Evolutionary conservation across 1,140 invertebrate genomes (phyloP).

Genomic region (Macrocentrus cingulum): DNA sequence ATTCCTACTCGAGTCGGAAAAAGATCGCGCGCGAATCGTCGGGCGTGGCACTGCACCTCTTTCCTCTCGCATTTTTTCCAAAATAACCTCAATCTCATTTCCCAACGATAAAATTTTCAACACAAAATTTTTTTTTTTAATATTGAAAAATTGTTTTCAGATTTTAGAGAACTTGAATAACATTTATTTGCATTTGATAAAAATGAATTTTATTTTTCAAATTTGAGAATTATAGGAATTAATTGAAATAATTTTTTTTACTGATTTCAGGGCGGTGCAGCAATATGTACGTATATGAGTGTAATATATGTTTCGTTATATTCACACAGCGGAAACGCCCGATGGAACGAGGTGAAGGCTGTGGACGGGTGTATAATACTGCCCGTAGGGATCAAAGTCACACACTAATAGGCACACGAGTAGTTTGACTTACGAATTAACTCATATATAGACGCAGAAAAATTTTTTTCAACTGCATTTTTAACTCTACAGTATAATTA

Average conservation of each 20-base stretch:
- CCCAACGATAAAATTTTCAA: no score
- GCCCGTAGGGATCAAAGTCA: conserved; percentile 24
- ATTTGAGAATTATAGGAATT: no score
- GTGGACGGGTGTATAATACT: conserved; percentile 34
- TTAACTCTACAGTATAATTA: no score
- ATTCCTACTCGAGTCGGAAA: no score
- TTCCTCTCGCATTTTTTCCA: not conserved
- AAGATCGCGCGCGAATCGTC: conserved; percentile 8
- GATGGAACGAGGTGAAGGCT: conserved; percentile 56
- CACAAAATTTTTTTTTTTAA: no score
- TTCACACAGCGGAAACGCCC: conserved; percentile 49
- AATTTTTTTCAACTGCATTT: no score
- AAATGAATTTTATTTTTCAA: no score
- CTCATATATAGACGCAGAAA: no score
- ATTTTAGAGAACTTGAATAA: no score
- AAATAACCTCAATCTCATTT: not conserved
- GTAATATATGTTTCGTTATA: conserved; percentile 23
- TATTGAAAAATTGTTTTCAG: no score
- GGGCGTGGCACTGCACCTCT: conserved; percentile 19
- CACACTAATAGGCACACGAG: not conserved
- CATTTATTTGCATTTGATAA: no score
- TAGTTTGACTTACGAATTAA: no score
- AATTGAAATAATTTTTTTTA: not conserved
- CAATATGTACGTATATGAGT: not conserved
- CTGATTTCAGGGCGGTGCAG: conserved; percentile 9